Evolutionary conservation across 2,113 vertebrate genomes (phyloP), one percentile per base, ranked within the genome.

Genomic region (Colossoma macropomum): DNA sequence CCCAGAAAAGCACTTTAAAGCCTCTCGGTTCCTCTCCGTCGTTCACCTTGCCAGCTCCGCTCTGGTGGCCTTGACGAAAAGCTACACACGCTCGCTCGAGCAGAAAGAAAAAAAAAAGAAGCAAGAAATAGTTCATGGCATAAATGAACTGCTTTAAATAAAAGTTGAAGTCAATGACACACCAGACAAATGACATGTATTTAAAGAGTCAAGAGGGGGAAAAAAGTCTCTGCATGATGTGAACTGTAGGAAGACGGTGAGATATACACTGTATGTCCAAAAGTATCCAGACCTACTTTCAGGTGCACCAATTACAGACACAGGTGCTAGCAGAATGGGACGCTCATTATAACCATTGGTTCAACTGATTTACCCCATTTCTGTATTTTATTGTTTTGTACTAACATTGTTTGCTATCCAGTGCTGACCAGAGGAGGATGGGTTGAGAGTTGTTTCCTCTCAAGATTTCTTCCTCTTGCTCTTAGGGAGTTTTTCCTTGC

Each of bases 1-100:
- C 89, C 89, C 86, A 86, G 84, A 87, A 91, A 91, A 92, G 89
- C 90, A 82, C 88, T 85, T 88, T 86, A 91, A 86, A 90, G 84
- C 90, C 90, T 91, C 86, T 89, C 83, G 91, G 85, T 85, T 32
- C 85, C 84, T 87, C 86, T 89, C 83, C 80, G 80, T 75, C 81
- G 89, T 86, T 90, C 87, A 90, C 89, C 84, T 92, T 92, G 81
- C 88, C 56, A 90, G 88, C 80, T 56, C 38, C 28, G 85, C 87
- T 84, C 89, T 83, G 77, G 85, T 88, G 92, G 89, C 89, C 91
- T 92, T 86, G 84, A 83, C 85, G 88, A 86, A 84, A 92, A 90
- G 87, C 87, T 88, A 76, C 54, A 77, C 79, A 59, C 17, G 32
- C 62, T 69, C 62, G 41, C 82, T 25, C 27, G 41, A 19, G 30